phyloP scores from a whole-genome alignment of 2,797 vertebrate species.

The Xyrichtys novacula region DNA sequence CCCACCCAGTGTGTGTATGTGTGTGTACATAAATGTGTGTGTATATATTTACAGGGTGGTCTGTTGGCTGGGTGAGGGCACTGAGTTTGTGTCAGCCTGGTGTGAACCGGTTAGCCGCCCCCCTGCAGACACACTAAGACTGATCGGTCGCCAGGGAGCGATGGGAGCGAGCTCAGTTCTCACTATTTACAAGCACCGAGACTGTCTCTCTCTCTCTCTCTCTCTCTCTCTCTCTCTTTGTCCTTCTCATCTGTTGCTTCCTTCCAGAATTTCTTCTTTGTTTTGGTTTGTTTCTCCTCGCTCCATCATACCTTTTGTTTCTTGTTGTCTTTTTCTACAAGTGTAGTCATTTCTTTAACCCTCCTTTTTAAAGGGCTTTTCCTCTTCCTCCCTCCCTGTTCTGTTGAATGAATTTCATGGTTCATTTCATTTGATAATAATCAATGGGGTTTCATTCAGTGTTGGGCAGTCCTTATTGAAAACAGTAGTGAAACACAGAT shows the following conservation, averaged over 20 bases:
- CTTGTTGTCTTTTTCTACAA: neutral
- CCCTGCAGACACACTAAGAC: slow-evolving; percentile 62
- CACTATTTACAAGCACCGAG: slow-evolving; percentile 65
- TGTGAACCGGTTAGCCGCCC: slow-evolving; percentile 76
- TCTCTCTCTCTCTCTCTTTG: slow-evolving; percentile 31
- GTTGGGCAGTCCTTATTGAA: too few species aligned
- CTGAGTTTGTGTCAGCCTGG: slow-evolving; percentile 84
- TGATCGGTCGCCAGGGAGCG: slow-evolving; percentile 71
- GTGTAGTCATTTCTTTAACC: neutral
- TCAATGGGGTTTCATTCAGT: too few species aligned
- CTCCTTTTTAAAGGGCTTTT: neutral
- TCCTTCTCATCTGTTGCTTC: slow-evolving; percentile 39
- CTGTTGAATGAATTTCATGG: too few species aligned
- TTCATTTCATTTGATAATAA: too few species aligned
- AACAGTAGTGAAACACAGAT: too few species aligned
- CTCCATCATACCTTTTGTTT: neutral
- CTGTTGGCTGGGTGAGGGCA: slow-evolving; percentile 73
- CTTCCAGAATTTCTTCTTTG: slow-evolving; percentile 30
- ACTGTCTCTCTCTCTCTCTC: slow-evolving; percentile 25
- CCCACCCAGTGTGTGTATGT: slow-evolving; percentile 6
- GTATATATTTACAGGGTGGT: slow-evolving; percentile 65
- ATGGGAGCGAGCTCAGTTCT: slow-evolving; percentile 71
- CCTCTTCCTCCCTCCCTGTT: neutral
- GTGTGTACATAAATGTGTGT: slow-evolving; percentile 6
- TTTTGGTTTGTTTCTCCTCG: neutral